Evolutionary conservation across 2,113 vertebrate species (phyloP).

Genomic region (Colistium nudipinnis): DNA sequence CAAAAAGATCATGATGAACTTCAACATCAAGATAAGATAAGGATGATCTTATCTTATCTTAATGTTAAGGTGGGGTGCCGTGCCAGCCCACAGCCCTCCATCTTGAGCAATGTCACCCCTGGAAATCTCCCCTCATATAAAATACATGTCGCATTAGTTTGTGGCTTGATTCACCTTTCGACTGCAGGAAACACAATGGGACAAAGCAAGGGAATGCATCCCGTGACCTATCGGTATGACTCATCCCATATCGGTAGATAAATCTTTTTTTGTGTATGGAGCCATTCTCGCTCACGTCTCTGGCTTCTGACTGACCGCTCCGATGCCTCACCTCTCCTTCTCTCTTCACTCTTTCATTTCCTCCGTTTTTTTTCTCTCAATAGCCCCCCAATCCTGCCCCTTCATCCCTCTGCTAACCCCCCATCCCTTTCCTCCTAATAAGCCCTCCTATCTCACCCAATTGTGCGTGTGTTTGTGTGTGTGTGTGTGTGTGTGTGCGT

Average conservation of each 20-base stretch:
- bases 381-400: slow-evolving; percentile 33
- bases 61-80: too few relatives aligned
- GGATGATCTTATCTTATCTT: too few relatives aligned
- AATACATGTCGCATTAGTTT: slow-evolving; percentile 40
- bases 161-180: slow-evolving; percentile 28
- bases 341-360: slow-evolving; percentile 16
- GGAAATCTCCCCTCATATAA: slow-evolving; percentile 21
- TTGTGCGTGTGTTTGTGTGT: slow-evolving; percentile 29
- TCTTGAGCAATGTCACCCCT: slow-evolving; percentile 8
- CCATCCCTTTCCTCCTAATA: slow-evolving; percentile 45
- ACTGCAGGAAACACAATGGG: slow-evolving; percentile 1
- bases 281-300: slow-evolving; percentile 8
- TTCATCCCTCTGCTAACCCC: slow-evolving; percentile 32
- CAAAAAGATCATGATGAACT: neutral
- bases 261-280: slow-evolving; percentile 9
- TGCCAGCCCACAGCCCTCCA: neutral
- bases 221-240: slow-evolving; percentile 19
- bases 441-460: slow-evolving; percentile 49
- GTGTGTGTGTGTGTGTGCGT: slow-evolving; percentile 29
- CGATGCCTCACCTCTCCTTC: slow-evolving; percentile 15
- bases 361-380: slow-evolving; percentile 45
- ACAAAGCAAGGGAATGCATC: slow-evolving; percentile 24
- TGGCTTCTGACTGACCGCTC: slow-evolving; percentile 12
- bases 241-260: slow-evolving; percentile 16
- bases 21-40: too few relatives aligned